Conservation (phyloP, 2,888 invertebrate genomes). For the Luperina testacea region DNA sequence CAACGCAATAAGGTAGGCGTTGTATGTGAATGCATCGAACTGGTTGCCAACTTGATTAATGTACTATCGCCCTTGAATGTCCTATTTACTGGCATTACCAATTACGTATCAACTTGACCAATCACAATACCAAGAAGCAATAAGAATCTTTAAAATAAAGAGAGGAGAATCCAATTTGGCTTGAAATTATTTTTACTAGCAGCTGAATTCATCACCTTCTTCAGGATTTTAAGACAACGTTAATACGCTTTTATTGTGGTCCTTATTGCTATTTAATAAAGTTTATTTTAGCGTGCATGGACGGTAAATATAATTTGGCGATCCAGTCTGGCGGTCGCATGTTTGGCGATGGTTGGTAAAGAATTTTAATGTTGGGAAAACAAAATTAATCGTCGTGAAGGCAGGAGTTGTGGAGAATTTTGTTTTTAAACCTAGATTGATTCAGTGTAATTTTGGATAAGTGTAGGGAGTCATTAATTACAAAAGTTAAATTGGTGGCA, state of each 20-base stretch:
- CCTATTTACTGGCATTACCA: conserved; percentile 39
- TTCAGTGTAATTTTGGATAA: conserved; percentile 22
- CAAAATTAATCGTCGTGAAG: conserved; percentile 11
- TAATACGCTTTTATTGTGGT: not conserved
- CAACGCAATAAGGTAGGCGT: too few relatives aligned
- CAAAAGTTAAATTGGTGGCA: not conserved
- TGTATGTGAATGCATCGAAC: conserved; percentile 36
- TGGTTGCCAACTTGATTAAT: conserved; percentile 40
- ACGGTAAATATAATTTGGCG: conserved; percentile 21
- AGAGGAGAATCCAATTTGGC: conserved; percentile 29
- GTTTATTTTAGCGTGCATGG: conserved; percentile 34
- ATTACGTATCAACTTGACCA: conserved; percentile 22
- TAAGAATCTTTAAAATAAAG: conserved; percentile 10
- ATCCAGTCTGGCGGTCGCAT: conserved; percentile 44
- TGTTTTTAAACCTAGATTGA: conserved; percentile 33
- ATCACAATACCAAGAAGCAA: not conserved
- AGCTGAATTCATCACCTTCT: conserved; percentile 19
- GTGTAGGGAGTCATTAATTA: conserved; percentile 14
- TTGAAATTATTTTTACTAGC: conserved; percentile 14
- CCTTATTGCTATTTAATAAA: conserved; percentile 18
- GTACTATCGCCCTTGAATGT: conserved; percentile 54
- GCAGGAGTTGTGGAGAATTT: conserved; percentile 18
- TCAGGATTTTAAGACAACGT: conserved; percentile 14
- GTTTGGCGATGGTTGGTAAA: conserved; percentile 43
- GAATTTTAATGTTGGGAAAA: conserved; percentile 54